Conservation (phyloP, 1,140 invertebrate species). For the Aphelinus certus region DNA sequence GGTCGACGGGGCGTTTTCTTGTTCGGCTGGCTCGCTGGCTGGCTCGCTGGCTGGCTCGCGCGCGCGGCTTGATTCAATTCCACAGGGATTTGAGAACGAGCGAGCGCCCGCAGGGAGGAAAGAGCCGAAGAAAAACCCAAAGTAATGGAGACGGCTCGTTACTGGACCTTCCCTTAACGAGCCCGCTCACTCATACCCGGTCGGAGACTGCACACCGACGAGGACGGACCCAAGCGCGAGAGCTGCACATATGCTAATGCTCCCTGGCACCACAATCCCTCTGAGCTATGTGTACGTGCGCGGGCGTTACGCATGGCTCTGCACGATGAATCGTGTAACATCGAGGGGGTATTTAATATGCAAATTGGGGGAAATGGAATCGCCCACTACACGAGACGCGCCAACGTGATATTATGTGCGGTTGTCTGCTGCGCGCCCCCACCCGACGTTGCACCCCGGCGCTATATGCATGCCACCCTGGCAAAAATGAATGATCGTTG, state of each 20-base stretch:
- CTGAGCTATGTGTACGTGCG: neutral
- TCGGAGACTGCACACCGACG: slow-evolving; percentile 40
- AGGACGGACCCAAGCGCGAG: slow-evolving; percentile 40
- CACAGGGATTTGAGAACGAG: slow-evolving; percentile 22
- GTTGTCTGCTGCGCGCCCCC: neutral
- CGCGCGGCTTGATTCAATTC: slow-evolving; percentile 13
- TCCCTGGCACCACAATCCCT: neutral
- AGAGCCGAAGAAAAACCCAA: slow-evolving; percentile 41
- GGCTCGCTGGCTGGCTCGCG: neutral
- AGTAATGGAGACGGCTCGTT: slow-evolving; percentile 46
- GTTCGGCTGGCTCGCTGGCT: neutral
- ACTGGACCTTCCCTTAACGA: slow-evolving; percentile 48
- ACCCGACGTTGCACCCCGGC: neutral
- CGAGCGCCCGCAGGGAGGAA: slow-evolving; percentile 8
- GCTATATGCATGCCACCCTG: too few relatives aligned
- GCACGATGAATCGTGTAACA: slow-evolving; percentile 22
- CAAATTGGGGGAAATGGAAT: slow-evolving; percentile 54
- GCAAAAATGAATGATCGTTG: slow-evolving; percentile 23
- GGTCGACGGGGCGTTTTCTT: neutral
- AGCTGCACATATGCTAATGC: slow-evolving; percentile 34
- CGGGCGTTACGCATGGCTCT: neutral
- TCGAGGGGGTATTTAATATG: slow-evolving; percentile 51
- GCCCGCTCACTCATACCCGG: slow-evolving; percentile 20
- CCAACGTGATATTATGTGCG: slow-evolving; percentile 44
- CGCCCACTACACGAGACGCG: slow-evolving; percentile 43